Evolutionary conservation across 2,797 vertebrate genomes (phyloP).

Genomic region (Rhinogobio ventralis): DNA sequence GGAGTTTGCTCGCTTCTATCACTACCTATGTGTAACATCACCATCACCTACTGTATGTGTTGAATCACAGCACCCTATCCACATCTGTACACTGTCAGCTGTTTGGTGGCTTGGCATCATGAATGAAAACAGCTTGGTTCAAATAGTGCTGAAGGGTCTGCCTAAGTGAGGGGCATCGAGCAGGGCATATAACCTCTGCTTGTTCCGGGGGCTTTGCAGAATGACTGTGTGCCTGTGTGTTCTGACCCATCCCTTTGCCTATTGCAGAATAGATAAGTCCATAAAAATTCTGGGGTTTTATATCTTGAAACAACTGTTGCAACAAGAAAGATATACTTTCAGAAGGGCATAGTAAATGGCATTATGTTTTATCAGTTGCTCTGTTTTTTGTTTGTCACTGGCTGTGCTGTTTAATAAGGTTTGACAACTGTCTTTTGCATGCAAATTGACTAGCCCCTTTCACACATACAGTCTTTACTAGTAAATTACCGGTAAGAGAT

Average conservation of each 20-base stretch:
- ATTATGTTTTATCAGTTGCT: neutral
- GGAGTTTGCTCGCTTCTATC: neutral
- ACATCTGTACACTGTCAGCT: neutral
- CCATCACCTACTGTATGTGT: neutral
- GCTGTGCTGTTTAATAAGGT: neutral
- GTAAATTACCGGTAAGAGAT: too few species aligned
- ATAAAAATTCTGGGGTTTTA: neutral
- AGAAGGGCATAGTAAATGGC: neutral
- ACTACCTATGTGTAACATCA: neutral
- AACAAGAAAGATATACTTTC: neutral
- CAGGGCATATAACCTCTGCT: conserved; percentile 10
- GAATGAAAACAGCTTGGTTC: conserved; percentile 19
- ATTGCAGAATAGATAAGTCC: neutral
- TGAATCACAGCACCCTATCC: neutral
- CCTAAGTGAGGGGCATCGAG: neutral
- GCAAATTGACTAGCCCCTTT: neutral
- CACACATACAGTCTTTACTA: too few species aligned
- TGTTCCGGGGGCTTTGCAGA: neutral
- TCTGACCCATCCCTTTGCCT: conserved; percentile 13
- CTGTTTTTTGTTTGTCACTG: neutral
- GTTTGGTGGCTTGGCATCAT: conserved; percentile 5
- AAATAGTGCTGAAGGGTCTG: neutral
- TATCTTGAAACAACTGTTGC: neutral
- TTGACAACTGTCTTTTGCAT: neutral
- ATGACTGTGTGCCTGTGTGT: neutral